These are phyloP conservation scores for Eulithis prunata DNA, from an alignment of 2,888 invertebrate genomes.

Conservation along the genomic window DNA sequence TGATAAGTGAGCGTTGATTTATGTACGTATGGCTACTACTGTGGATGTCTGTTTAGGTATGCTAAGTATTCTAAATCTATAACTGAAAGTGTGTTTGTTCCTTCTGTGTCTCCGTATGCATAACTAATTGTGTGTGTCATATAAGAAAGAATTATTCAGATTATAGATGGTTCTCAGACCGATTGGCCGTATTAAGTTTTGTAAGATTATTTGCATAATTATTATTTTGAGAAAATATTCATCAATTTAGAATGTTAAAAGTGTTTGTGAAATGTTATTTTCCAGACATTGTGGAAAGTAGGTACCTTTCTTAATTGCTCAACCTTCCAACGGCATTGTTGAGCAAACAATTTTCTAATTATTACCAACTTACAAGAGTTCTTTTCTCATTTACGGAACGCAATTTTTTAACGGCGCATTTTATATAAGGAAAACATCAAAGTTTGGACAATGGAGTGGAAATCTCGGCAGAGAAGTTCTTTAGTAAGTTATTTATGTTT, in stretches of 20 bases:
- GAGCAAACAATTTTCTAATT: conserved; percentile 44
- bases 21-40: too few species aligned
- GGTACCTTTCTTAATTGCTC: conserved; percentile 29
- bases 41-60: too few species aligned
- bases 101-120: too few species aligned
- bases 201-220: too few species aligned
- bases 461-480: conserved; percentile 24
- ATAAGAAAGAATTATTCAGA: too few species aligned
- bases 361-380: conserved; percentile 32
- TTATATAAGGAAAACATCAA: conserved; percentile 31
- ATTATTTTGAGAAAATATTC: too few species aligned
- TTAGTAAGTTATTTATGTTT: conserved; percentile 26
- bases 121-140: too few species aligned
- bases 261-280: not conserved
- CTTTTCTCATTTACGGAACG: conserved; percentile 35
- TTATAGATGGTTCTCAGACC: too few species aligned
- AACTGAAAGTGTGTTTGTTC: too few species aligned
- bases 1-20: too few species aligned
- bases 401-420: conserved; percentile 35
- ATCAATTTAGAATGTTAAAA: not conserved
- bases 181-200: too few species aligned
- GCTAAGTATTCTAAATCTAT: too few species aligned
- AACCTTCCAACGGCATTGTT: conserved; percentile 40
- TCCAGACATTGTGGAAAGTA: conserved; percentile 17
- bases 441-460: conserved; percentile 25